Base-by-base conservation (phyloP, 2,797 vertebrate genomes). In the Malacoctenus gilli region DNA sequence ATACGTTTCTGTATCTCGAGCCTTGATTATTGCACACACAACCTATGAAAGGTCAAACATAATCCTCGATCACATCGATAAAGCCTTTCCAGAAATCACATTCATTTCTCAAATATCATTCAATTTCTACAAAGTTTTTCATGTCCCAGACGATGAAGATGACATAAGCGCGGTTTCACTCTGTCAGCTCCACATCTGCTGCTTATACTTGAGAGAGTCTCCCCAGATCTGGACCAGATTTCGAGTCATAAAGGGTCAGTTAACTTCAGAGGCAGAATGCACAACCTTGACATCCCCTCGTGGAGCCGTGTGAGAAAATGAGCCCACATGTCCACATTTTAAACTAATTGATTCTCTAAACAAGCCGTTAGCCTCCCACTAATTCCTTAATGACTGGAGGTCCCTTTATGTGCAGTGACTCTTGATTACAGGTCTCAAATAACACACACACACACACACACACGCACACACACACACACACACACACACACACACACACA, bases 261-360 rank as follows among this genome's bases (percentile, higher is more conserved):
- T 70, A 60, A 77, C 47, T 77, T 74, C 59, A 64, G 58, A 72
- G 48, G 37, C 56, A 55, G 46, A 62, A 32, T 42, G 40, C 51
- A 55, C 56, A 76, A 71, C 55, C 41, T 68, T 75, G 68, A 67
- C 60, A 55, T 59, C 75, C 60, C 46, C 54, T 47, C 9, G 31
- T 34, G 52, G 53, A 67, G 64, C 51, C 58, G 64, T 52, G 54
- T 66, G 65, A 60, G 57, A 79, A 68, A 85, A 80, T 65, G 56
- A 78, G 68, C 65, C 81, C 78, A 82, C 77, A 62, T 78, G 80
- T 84, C 77, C 70, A 72, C 78, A 77, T 83, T 77, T 80, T 68
- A 83, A 66, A 81, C 71, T 77, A 87, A 89, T 80, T 83, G 80
- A 87, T 85, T 83, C 73, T 68, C 76, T 78, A 81, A 86, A 86